phyloP scores from a whole-genome alignment of 2,888 invertebrate species.

The Epicampocera succincta region DNA sequence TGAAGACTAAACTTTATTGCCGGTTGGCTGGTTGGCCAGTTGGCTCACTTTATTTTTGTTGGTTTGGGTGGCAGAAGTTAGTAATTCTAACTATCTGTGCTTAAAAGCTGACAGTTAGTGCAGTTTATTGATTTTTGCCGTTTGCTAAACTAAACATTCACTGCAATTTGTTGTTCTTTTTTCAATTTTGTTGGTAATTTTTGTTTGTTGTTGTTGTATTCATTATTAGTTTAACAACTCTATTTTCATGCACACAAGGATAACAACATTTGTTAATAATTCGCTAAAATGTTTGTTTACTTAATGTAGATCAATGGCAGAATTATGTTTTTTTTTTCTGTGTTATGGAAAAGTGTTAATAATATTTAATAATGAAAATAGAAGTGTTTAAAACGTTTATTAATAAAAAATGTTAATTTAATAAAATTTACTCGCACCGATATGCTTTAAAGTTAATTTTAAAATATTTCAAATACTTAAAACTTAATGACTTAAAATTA shows the following conservation, averaged over 20 bases:
- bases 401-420: conserved; percentile 15
- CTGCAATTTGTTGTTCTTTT: conserved; percentile 25
- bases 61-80: conserved; percentile 17
- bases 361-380: conserved; percentile 3
- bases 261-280: conserved; percentile 63
- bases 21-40: not conserved
- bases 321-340: conserved; percentile 10
- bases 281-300: conserved; percentile 38
- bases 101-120: conserved; percentile 15
- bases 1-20: not conserved
- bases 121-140: conserved; percentile 11
- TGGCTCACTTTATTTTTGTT: no score
- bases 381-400: not conserved
- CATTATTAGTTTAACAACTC: conserved; percentile 53
- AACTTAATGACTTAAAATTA: not conserved
- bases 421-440: not conserved
- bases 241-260: conserved; percentile 61
- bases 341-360: conserved; percentile 36
- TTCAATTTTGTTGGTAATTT: no score
- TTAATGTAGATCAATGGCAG: conserved; percentile 68
- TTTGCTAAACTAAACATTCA: conserved; percentile 24
- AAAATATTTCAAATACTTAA: not conserved
- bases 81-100: conserved; percentile 39
- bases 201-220: conserved; percentile 22
- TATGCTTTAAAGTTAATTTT: not conserved